Base-by-base conservation (phyloP, 2,797 vertebrate genomes). In the Salarias fasciatus region DNA sequence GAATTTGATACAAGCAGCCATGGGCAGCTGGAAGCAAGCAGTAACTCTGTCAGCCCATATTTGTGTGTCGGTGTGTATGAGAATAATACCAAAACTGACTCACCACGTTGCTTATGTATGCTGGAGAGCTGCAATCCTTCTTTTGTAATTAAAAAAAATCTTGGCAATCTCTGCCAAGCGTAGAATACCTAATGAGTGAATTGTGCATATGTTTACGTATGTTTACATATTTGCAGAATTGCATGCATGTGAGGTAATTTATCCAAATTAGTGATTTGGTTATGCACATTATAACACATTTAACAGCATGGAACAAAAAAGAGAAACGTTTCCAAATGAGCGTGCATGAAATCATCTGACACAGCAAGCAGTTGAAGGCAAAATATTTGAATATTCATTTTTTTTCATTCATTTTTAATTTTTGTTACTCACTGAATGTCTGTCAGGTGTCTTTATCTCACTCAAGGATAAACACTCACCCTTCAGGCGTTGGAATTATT, bases 1-100 rank as follows among this genome's bases (percentile, higher is more conserved):
- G 69, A 80, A 74, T 76, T 66, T 74, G 71, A 83, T 82, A 80
- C 73, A 63, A 65, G 78, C 63, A 54, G 61, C 65, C 59, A 61
- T 35, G 73, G 64, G 69, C 84, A 86, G 69, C 70, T 82, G 71
- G 64, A 75, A 69, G 72, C 57, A 77, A 24, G 18, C 18, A 24
- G 69, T 73, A 75, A 12, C 44, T 40, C 35, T 56, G 53, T 72
- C 11, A 43, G 45, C 60, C 53, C 6, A 11, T 41, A 47, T 43
- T 8, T 55, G 11, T 41, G 14, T 59, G 30, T 51, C 38, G 37
- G 40, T 45, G 33, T 53, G 28, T 29, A 2, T 44, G 41, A 43
- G 40, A 37, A 44, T 64, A 43, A 49, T 50, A 52, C 53, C 53
- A 42, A 53, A 49, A 30, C 35, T 48, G 41, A 45, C 52, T 71